Evolutionary conservation across 2,797 vertebrate species (phyloP).

Genomic region (Corythornis leucogaster): DNA sequence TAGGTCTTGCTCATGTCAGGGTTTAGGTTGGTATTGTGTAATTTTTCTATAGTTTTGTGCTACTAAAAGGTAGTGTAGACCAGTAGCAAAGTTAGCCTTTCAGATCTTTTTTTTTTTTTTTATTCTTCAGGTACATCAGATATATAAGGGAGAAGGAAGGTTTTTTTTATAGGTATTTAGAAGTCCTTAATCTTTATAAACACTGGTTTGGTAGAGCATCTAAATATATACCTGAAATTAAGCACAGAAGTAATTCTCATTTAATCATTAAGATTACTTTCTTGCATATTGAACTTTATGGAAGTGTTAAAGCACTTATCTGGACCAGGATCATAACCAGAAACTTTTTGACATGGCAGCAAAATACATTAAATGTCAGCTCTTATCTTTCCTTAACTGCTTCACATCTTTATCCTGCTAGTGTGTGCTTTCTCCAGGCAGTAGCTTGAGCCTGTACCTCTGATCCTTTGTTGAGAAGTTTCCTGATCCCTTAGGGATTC

Average conservation of each 20-base stretch:
- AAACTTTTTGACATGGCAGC: not conserved
- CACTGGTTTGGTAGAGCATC: not conserved
- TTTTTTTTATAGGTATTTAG: not conserved
- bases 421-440: not conserved
- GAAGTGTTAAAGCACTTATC: not conserved
- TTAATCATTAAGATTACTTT: not conserved
- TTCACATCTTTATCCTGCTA: not conserved
- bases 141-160: not conserved
- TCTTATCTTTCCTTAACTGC: not conserved
- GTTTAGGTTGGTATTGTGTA: not conserved
- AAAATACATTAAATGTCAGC: not conserved
- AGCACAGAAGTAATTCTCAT: not conserved
- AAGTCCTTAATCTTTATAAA: conserved; percentile 1
- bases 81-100: not conserved
- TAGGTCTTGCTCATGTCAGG: not conserved
- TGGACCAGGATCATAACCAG: not conserved
- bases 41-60: not conserved
- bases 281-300: not conserved
- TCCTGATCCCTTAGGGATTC: not conserved
- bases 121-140: not conserved
- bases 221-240: not conserved
- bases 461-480: not conserved
- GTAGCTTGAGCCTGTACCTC: not conserved
- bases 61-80: not conserved
- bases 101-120: not conserved